A percentile compares a stretch with the other conserved stretches of the same genome.
Conservation (phyloP, 2,888 invertebrate species). For the Phyllotreta striolata region DNA sequence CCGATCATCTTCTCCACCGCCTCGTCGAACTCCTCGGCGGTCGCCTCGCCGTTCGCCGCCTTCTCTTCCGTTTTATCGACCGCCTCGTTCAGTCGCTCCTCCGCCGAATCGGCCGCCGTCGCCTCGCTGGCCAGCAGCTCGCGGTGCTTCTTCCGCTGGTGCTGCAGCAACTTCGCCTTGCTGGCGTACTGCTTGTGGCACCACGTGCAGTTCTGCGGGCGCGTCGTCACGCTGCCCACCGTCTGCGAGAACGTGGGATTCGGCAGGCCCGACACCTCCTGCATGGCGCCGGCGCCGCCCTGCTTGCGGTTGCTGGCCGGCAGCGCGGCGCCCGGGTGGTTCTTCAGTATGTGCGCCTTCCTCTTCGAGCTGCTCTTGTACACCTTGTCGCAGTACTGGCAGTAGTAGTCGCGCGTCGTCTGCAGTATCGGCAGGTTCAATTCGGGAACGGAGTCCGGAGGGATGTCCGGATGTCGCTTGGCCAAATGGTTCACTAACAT, state of each 20-base stretch:
- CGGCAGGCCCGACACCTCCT: conserved; percentile 61
- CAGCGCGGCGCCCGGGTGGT: conserved; percentile 80
- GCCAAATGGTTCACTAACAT: conserved; percentile 87
- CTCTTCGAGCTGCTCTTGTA: conserved; percentile 87
- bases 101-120: not conserved
- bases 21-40: conserved; percentile 34
- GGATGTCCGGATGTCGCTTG: conserved; percentile 74
- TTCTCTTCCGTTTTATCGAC: conserved; percentile 14
- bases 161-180: conserved; percentile 75
- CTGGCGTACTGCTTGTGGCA: conserved; percentile 91
- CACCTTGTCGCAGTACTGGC: conserved; percentile 82
- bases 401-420: conserved; percentile 81
- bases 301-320: conserved; percentile 64
- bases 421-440: conserved; percentile 80
- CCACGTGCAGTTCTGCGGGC: conserved; percentile 76
- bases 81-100: not conserved
- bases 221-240: conserved; percentile 76
- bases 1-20: conserved; percentile 39
- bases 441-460: conserved; percentile 73
- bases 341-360: conserved; percentile 81
- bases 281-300: conserved; percentile 45
- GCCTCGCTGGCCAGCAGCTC: conserved; percentile 54
- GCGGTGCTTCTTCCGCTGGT: conserved; percentile 72
- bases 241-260: conserved; percentile 73
- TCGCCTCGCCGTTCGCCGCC: conserved; percentile 23